These are phyloP conservation scores for Palythoa caribaeorum DNA, from an alignment of 92 coral and sea anemone species.

Conservation along the genomic window DNA sequence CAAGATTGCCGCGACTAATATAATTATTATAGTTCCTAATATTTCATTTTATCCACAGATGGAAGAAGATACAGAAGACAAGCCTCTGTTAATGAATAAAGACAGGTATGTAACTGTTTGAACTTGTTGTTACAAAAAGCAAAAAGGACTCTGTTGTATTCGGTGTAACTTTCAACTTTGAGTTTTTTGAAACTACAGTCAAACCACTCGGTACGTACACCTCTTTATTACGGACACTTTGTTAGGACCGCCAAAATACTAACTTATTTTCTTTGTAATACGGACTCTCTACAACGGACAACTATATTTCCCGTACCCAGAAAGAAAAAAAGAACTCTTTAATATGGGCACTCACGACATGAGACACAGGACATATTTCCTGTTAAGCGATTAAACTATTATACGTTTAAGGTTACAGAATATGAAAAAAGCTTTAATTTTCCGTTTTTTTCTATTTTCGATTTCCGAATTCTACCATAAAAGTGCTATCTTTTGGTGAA, in stretches of 20 bases:
- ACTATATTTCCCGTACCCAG: slow-evolving; percentile 4
- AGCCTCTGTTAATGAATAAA: slow-evolving; percentile 50
- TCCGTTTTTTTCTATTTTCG: background rate
- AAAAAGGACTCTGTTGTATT: slow-evolving; percentile 5
- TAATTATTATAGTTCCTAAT: slow-evolving; percentile 28
- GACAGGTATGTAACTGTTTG: slow-evolving; percentile 53
- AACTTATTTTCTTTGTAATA: background rate
- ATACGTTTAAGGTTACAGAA: slow-evolving; percentile 21
- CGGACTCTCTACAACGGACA: slow-evolving; percentile 6
- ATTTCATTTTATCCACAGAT: slow-evolving; percentile 45
- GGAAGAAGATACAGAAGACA: slow-evolving; percentile 49
- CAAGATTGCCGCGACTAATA: slow-evolving; percentile 26
- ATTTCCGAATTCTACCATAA: too few relatives aligned
- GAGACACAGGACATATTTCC: slow-evolving; percentile 4
- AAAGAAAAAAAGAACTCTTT: slow-evolving; percentile 1
- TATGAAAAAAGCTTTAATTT: slow-evolving; percentile 8
- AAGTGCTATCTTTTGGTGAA: too few relatives aligned
- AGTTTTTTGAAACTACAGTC: background rate
- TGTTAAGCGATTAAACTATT: background rate
- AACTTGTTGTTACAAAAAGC: slow-evolving; percentile 50
- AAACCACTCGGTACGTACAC: too few relatives aligned
- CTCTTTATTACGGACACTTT: background rate
- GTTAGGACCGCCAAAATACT: background rate
- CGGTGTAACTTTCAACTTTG: slow-evolving; percentile 4
- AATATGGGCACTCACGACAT: slow-evolving; percentile 1